Percentiles rank a stretch among this genome's conserved stretches.
phyloP scores from a whole-genome alignment of 2,888 invertebrate species.

The Ophion ellenae region DNA sequence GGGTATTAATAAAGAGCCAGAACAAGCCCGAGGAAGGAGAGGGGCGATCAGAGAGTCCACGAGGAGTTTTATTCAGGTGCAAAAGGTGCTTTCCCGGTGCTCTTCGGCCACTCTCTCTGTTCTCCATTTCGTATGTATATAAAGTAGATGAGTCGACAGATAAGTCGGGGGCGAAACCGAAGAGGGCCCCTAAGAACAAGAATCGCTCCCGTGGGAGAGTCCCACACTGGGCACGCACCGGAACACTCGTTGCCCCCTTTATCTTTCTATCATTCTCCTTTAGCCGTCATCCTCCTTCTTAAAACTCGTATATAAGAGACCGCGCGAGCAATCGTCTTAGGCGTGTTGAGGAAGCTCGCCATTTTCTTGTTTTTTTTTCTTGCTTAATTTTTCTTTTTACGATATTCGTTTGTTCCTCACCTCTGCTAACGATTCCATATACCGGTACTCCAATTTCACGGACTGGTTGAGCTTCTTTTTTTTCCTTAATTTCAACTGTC shows the following conservation, averaged over 20 bases:
- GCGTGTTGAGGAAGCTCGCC: slow-evolving; percentile 41
- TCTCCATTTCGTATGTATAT: slow-evolving; percentile 51
- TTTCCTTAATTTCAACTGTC: neutral
- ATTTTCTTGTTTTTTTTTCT: slow-evolving; percentile 24
- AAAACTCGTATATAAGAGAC: slow-evolving; percentile 46
- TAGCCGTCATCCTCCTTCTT: slow-evolving; percentile 60
- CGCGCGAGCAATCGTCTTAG: slow-evolving; percentile 53
- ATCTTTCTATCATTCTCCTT: slow-evolving; percentile 54
- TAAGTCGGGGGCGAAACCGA: slow-evolving; percentile 62
- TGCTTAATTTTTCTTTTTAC: slow-evolving; percentile 21
- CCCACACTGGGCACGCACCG: slow-evolving; percentile 82
- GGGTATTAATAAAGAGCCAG: slow-evolving; percentile 12
- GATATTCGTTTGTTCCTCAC: neutral
- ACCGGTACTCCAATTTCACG: slow-evolving; percentile 14
- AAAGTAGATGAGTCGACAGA: slow-evolving; percentile 70
- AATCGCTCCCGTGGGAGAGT: slow-evolving; percentile 80
- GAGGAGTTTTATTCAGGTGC: slow-evolving; percentile 17
- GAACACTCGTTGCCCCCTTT: slow-evolving; percentile 74
- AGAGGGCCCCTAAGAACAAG: slow-evolving; percentile 57
- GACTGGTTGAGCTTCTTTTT: slow-evolving; percentile 14
- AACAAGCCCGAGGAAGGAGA: neutral
- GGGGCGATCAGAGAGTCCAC: neutral
- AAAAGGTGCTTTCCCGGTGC: slow-evolving; percentile 36
- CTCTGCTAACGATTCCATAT: neutral
- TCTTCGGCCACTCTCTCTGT: slow-evolving; percentile 45